Evolutionary conservation across 2,797 vertebrate genomes (phyloP).

Genomic region (Sebastes diploproa): DNA sequence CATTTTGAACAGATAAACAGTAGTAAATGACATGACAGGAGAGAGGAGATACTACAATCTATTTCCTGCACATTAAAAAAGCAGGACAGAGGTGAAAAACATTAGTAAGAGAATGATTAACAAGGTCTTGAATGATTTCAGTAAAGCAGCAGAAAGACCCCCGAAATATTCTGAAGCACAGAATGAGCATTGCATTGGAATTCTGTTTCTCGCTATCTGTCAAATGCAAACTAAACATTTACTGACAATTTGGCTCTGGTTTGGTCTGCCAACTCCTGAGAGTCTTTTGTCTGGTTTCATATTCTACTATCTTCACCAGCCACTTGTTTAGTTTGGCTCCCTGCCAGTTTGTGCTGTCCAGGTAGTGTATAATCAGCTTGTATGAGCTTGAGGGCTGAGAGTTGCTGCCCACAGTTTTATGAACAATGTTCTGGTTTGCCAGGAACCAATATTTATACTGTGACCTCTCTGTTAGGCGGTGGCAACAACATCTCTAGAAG

Average conservation of each 20-base stretch:
- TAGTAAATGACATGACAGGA: neutral
- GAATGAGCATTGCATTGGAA: neutral
- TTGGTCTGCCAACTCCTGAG: slow-evolving; percentile 1
- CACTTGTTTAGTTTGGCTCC: slow-evolving; percentile 34
- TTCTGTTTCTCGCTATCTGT: neutral
- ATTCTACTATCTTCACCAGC: slow-evolving; percentile 31
- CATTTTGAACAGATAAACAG: no score
- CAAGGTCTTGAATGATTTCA: neutral
- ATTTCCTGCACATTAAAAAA: neutral
- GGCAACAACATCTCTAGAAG: neutral
- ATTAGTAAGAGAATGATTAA: neutral
- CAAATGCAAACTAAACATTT: slow-evolving; percentile 2
- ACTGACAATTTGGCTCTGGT: neutral
- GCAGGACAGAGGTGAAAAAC: neutral
- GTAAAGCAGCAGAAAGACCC: neutral
- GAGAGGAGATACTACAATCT: neutral
- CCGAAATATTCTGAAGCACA: neutral
- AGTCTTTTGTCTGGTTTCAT: neutral
- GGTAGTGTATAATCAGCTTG: slow-evolving; percentile 39
- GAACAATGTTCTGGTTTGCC: slow-evolving; percentile 14
- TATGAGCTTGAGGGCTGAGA: slow-evolving; percentile 22
- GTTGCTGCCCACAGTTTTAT: slow-evolving; percentile 26
- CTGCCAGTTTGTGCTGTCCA: slow-evolving; percentile 22
- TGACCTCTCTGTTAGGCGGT: neutral
- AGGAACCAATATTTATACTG: slow-evolving; percentile 35